phyloP scores from a whole-genome alignment of 2,888 invertebrate genomes.

The Melanostoma scalare region DNA sequence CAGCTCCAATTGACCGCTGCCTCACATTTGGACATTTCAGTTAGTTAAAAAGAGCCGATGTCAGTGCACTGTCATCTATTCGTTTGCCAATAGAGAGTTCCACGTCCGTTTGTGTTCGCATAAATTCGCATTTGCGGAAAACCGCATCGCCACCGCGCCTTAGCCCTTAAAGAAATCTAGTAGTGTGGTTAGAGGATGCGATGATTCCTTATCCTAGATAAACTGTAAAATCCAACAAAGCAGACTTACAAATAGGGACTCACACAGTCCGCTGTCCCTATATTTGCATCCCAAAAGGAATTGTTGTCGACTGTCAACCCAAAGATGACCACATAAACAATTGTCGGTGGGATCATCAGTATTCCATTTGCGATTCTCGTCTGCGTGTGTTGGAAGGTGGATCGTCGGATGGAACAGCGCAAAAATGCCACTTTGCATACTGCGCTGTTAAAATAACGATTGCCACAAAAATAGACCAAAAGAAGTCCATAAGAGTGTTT shows the following conservation, averaged over 20 bases:
- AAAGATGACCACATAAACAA: constrained; percentile 67
- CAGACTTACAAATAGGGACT: constrained; percentile 38
- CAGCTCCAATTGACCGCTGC: constrained; percentile 19
- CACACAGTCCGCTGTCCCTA: constrained; percentile 16
- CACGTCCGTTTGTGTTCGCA: constrained; percentile 42
- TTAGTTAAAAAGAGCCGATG: constrained; percentile 68
- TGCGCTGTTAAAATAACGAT: constrained; percentile 56
- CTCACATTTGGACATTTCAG: constrained; percentile 60
- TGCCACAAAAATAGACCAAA: constrained; percentile 25
- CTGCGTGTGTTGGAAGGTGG: not conserved
- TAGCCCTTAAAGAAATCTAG: constrained; percentile 23
- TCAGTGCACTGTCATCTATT: constrained; percentile 51
- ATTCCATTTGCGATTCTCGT: constrained; percentile 45
- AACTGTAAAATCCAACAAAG: constrained; percentile 39
- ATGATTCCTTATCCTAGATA: constrained; percentile 58
- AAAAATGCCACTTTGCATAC: constrained; percentile 65
- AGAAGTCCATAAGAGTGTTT: not conserved
- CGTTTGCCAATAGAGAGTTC: constrained; percentile 26
- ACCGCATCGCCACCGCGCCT: not conserved
- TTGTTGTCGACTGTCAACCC: constrained; percentile 51
- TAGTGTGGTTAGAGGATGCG: constrained; percentile 3
- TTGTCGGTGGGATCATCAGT: constrained; percentile 54
- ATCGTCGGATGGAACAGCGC: no score
- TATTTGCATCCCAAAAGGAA: constrained; percentile 66
- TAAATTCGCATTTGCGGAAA: constrained; percentile 48